Evolutionary conservation across 2,888 invertebrate species (phyloP).

Genomic region (Clistopyga incitator): DNA sequence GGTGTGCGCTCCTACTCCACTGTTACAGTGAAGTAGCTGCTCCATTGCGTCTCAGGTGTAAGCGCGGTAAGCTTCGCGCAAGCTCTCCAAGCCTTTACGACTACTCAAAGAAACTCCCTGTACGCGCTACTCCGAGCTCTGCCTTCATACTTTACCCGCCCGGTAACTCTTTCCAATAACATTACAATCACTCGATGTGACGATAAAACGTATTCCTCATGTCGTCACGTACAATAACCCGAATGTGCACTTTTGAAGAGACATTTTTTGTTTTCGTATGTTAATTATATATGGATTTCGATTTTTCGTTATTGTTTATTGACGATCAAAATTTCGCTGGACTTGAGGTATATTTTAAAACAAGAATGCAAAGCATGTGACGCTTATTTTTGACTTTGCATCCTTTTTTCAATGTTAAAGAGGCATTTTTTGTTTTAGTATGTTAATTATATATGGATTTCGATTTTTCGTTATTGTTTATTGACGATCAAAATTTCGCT

Average conservation of each 20-base stretch:
- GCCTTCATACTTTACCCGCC: not conserved
- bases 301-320: too few relatives aligned
- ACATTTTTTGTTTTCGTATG: not conserved
- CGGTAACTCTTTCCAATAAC: conserved; percentile 4
- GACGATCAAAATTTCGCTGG: too few relatives aligned
- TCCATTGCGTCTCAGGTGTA: conserved; percentile 53
- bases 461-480: too few relatives aligned
- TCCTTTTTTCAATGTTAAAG: too few relatives aligned
- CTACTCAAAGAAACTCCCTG: not conserved
- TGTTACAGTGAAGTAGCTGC: conserved; percentile 19
- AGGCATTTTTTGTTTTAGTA: too few relatives aligned
- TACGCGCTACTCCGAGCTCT: not conserved
- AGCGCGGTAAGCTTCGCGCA: conserved; percentile 25
- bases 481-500: too few relatives aligned
- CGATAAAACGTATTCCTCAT: not conserved
- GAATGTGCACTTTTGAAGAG: not conserved
- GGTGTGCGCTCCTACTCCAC: conserved; percentile 1
- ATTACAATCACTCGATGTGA: not conserved
- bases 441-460: too few relatives aligned
- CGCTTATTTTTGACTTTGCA: too few relatives aligned
- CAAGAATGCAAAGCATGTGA: too few relatives aligned
- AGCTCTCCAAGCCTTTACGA: conserved; percentile 44
- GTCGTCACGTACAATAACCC: not conserved
- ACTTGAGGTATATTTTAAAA: too few relatives aligned
- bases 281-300: too few relatives aligned